phyloP scores from a whole-genome alignment of 2,113 vertebrate species.

The Corydoras sp. region DNA sequence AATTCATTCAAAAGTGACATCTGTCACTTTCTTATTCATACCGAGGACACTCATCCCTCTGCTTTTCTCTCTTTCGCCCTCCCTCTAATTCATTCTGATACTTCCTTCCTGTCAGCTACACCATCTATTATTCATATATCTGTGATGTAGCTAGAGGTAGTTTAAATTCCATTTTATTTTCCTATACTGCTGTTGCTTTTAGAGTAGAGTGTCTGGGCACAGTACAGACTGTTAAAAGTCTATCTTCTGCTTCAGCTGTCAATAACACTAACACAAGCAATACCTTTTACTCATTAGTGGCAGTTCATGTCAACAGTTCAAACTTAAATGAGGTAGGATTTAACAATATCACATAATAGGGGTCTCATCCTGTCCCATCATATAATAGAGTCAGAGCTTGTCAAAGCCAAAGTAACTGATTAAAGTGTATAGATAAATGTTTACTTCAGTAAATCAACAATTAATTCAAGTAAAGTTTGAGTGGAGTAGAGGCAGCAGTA shows the following conservation, averaged over 20 bases:
- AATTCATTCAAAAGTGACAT: slow-evolving; percentile 28
- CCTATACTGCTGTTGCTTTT: slow-evolving; percentile 9
- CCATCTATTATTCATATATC: slow-evolving; percentile 67
- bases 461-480: too few species aligned
- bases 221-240: slow-evolving; percentile 11
- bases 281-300: background rate
- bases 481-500: too few species aligned
- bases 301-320: too few species aligned
- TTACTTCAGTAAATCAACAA: too few species aligned
- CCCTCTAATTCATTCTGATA: slow-evolving; percentile 35
- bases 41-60: background rate
- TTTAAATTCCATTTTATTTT: slow-evolving; percentile 38
- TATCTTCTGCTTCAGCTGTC: background rate
- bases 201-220: slow-evolving; percentile 27
- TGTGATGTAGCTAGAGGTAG: slow-evolving; percentile 52
- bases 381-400: too few species aligned
- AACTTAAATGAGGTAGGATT: too few species aligned
- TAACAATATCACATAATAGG: too few species aligned
- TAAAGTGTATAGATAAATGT: too few species aligned
- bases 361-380: too few species aligned
- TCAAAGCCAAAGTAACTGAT: too few species aligned
- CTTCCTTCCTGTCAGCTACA: slow-evolving; percentile 49
- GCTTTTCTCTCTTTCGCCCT: background rate
- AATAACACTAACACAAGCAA: background rate
- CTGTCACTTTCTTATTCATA: slow-evolving; percentile 23